Conservation (phyloP, 2,888 invertebrate genomes). For the Empis livida region DNA sequence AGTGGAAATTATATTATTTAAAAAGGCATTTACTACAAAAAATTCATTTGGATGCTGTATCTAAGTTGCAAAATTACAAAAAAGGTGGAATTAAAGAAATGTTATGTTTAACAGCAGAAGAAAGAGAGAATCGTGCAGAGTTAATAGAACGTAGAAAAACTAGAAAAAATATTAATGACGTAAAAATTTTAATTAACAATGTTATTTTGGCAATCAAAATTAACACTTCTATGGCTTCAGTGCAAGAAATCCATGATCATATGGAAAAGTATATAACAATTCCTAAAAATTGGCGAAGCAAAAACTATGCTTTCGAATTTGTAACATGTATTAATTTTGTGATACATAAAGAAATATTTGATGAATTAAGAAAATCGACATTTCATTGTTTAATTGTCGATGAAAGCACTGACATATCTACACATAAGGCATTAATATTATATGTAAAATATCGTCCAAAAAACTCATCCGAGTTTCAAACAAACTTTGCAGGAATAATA, state of each 20-base stretch:
- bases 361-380: conserved; percentile 2
- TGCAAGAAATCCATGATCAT: background rate
- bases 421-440: background rate
- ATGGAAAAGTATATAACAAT: background rate
- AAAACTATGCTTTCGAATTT: background rate
- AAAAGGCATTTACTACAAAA: conserved; percentile 1
- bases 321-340: conserved; percentile 3
- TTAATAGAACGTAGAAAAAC: conserved; percentile 1
- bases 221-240: conserved; percentile 3
- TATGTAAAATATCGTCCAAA: background rate
- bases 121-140: conserved; percentile 1
- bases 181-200: conserved; percentile 2
- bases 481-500: background rate
- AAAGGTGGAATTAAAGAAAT: conserved; percentile 3
- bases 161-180: conserved; percentile 1
- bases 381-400: background rate
- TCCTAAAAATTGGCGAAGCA: background rate
- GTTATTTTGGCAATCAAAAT: conserved; percentile 5
- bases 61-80: conserved; percentile 1
- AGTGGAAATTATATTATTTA: background rate
- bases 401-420: background rate
- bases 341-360: conserved; percentile 4
- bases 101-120: conserved; percentile 1
- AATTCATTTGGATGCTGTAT: conserved; percentile 1
- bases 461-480: background rate